Evolutionary conservation across 2,797 vertebrate genomes (phyloP), one percentile per base, ranked within the genome.

Genomic region (Agapornis canus): DNA sequence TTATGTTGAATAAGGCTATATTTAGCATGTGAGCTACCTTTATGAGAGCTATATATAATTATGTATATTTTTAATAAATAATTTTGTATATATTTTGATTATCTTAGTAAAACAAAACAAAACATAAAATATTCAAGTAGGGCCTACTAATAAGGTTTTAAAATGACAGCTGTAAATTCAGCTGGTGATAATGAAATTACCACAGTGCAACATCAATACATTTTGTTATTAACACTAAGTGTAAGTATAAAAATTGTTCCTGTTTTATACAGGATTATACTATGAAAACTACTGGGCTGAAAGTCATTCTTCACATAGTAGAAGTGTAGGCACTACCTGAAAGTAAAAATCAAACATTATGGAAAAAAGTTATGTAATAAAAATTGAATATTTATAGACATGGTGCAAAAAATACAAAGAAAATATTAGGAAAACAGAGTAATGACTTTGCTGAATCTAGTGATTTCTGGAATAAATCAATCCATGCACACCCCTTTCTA

Each of bases 191-290:
- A 90, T 20, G 29, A 92, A 79, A 84, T 89, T 70, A 65, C 87
- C 66, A 79, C 32, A 81, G 9, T 48, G 72, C 6, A 92, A 26
- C 18, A 87, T 85, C 49, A 69, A 56, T 47, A 23, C 56, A 88
- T 91, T 92, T 92, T 80, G 11, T 73, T 86, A 77, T 88, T 92
- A 78, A 93, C 92, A 89, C 16, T 61, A 45, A 76, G 17, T 31
- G 15, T 69, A 59, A 79, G 54, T 15, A 81, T 79, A 42, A 61
- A 32, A 91, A 83, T 48, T 51, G 21, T 63, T 60, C 31, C 23
- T 75, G 57, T 78, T 80, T 72, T 72, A 43, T 69, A 92, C 3
- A 27, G 3, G 9, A 79, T 89, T 80, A 48, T 27, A 39, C 16
- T 47, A n/a, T 72, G 21, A 37, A 94, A 92, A 66, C 20, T 29